These are phyloP conservation scores for Condylura cristata DNA, from an alignment of 2,113 vertebrate species.

Conservation along the genomic window DNA sequence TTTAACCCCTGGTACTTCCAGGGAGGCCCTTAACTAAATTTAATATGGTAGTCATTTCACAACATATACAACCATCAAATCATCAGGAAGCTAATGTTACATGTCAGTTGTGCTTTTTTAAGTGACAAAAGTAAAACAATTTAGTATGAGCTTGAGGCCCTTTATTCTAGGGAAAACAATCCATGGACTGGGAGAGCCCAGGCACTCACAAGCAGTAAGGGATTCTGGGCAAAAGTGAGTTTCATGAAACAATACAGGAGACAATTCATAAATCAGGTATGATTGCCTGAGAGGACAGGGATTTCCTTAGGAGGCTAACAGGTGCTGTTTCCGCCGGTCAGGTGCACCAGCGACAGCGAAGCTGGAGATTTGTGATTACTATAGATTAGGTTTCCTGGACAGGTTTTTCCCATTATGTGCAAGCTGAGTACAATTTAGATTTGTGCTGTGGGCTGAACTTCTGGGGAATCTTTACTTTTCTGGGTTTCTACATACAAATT, in stretches of 20 bases:
- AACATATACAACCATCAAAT: neutral
- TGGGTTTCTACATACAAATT: neutral
- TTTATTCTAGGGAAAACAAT: neutral
- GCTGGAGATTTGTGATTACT: neutral
- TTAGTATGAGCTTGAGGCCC: neutral
- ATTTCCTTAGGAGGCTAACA: neutral
- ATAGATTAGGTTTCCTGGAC: neutral
- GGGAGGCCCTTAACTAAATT: neutral
- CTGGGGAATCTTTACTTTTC: neutral
- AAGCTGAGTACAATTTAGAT: neutral
- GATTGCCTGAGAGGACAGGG: neutral
- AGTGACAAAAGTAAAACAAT: neutral
- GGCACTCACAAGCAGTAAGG: neutral
- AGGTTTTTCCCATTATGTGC: neutral
- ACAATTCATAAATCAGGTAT: neutral
- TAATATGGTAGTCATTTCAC: neutral
- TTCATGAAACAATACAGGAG: neutral
- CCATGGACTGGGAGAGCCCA: neutral
- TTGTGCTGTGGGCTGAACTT: neutral
- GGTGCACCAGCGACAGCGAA: neutral
- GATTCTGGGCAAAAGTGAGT: neutral
- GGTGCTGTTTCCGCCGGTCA: neutral
- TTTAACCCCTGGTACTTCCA: too few relatives aligned
- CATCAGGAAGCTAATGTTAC: neutral
- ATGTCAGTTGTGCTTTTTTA: neutral